Conservation (phyloP, 2,797 vertebrate genomes). For the Sternotherus odoratus region DNA sequence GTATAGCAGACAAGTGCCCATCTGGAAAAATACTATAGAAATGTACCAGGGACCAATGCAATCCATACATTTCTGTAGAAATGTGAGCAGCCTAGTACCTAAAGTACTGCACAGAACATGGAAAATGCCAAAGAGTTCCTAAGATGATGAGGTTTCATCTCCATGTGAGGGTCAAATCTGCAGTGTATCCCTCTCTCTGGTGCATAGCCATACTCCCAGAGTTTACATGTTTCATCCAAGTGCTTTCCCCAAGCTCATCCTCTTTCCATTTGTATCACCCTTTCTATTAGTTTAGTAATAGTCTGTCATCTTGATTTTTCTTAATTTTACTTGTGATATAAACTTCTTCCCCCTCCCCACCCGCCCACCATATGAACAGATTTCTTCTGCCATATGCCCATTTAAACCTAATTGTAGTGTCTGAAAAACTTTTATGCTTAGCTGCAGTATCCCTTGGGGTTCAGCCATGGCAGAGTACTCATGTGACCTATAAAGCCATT, state of each 20-base stretch:
- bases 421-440: constrained; percentile 68
- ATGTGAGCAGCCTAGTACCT: background rate
- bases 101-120: background rate
- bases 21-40: background rate
- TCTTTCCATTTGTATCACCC: constrained; percentile 36
- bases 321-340: constrained; percentile 66
- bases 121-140: background rate
- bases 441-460: constrained; percentile 65
- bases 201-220: background rate
- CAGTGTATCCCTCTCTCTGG: background rate
- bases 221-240: background rate
- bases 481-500: constrained; percentile 65
- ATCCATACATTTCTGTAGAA: background rate
- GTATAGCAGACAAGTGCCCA: background rate
- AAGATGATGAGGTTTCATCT: constrained; percentile 20
- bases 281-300: constrained; percentile 54
- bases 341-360: constrained; percentile 52
- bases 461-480: constrained; percentile 26
- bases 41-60: background rate
- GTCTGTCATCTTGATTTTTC: constrained; percentile 64
- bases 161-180: background rate
- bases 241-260: constrained; percentile 1
- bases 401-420: constrained; percentile 73
- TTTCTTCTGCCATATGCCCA: constrained; percentile 74
- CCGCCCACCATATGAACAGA: constrained; percentile 57